A percentile compares a stretch with the other conserved stretches of the same genome.
These are phyloP conservation scores for Nephrotoma appendiculata DNA, from an alignment of 2,888 invertebrate species.

Conservation along the genomic window DNA sequence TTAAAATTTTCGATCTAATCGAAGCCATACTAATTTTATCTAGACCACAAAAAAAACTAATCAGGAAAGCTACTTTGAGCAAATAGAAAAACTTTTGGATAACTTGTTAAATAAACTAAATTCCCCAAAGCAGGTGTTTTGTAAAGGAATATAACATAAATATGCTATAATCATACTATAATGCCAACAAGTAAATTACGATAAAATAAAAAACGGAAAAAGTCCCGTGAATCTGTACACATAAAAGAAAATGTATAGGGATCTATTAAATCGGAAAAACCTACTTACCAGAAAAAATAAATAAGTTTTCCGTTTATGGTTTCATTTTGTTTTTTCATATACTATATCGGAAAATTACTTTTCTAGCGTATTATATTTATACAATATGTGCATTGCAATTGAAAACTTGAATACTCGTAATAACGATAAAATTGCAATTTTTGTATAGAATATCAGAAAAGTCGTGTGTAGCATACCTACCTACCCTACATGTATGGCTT, in stretches of 20 bases:
- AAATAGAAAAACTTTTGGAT: not conserved
- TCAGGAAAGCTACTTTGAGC: not conserved
- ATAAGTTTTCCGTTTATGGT: not conserved
- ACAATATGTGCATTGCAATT: not conserved
- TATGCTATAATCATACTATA: not conserved
- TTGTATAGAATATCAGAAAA: not conserved
- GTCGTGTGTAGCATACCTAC: not conserved
- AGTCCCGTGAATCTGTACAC: not conserved
- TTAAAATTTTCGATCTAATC: not conserved
- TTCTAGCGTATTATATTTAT: not conserved
- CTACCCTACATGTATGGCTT: not conserved
- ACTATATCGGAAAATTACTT: not conserved
- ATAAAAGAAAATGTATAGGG: not conserved
- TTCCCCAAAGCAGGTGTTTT: not conserved
- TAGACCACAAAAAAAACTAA: not conserved
- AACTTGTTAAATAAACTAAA: not conserved
- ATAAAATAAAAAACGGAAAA: not conserved
- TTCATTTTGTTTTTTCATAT: not conserved
- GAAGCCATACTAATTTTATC: not conserved
- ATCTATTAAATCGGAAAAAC: not conserved
- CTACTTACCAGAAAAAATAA: not conserved
- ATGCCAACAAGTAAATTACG: not conserved
- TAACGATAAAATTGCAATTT: not conserved
- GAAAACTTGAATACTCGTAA: not conserved
- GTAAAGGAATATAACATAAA: not conserved